Evolutionary conservation across 1,140 invertebrate species (phyloP).

Genomic region (Trigoniulus corallinus): DNA sequence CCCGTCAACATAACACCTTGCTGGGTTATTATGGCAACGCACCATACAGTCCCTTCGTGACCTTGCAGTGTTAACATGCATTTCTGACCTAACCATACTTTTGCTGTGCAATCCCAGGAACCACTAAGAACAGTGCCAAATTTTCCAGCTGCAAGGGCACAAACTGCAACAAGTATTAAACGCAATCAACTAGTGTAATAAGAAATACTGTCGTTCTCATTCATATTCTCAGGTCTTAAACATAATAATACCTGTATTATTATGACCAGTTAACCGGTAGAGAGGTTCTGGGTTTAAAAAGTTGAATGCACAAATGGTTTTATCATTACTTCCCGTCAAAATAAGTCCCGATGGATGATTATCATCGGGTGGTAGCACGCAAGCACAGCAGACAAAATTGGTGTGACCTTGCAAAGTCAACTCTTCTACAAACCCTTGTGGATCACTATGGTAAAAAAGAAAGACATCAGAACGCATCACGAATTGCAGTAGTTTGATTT

Average conservation of each 20-base stretch:
- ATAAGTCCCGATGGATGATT: constrained; percentile 56
- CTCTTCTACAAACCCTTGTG: constrained; percentile 30
- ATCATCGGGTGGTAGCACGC: constrained; percentile 47
- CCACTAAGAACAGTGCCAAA: constrained; percentile 49
- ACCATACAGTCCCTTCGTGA: constrained; percentile 77
- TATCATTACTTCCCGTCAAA: constrained; percentile 77
- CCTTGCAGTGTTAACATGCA: constrained; percentile 42
- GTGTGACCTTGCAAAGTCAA: constrained; percentile 58
- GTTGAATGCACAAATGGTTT: constrained; percentile 55
- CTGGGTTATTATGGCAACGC: constrained; percentile 41
- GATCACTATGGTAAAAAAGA: background rate
- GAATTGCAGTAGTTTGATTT: too few species aligned
- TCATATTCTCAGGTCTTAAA: background rate
- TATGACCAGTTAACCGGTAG: constrained; percentile 54
- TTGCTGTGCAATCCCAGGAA: constrained; percentile 79
- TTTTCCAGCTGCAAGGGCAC: constrained; percentile 39
- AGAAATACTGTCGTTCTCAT: background rate
- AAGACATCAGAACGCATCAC: background rate
- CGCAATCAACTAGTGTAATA: constrained; percentile 10
- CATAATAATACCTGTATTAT: constrained; percentile 40
- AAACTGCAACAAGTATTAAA: constrained; percentile 46
- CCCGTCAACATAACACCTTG: constrained; percentile 53
- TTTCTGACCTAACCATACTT: constrained; percentile 48
- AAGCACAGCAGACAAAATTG: constrained; percentile 69
- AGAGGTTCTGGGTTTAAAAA: constrained; percentile 37